A percentile compares a stretch with the other conserved stretches of the same genome.
Evolutionary conservation across 2,113 vertebrate genomes (phyloP).

Genomic region (Neomonachus schauinslandi): DNA sequence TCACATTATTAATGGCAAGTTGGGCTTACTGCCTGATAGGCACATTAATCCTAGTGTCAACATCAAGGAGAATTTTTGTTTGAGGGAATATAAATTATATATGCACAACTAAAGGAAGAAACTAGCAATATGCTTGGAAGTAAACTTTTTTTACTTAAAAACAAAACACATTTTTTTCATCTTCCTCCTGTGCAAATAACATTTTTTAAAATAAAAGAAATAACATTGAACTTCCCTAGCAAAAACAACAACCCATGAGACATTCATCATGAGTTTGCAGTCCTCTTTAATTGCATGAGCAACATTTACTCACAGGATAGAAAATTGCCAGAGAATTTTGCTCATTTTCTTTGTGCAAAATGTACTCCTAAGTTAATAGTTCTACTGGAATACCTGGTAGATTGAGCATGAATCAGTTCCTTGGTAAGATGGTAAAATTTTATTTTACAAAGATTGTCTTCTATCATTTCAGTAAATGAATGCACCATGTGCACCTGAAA

Average conservation of each 20-base stretch:
- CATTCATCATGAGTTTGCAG: background rate
- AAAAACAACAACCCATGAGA: background rate
- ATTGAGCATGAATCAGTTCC: background rate
- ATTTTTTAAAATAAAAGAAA: background rate
- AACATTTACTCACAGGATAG: background rate
- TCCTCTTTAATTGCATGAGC: background rate
- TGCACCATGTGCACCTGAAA: background rate
- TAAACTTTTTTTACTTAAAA: background rate
- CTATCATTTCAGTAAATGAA: background rate
- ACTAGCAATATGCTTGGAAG: background rate
- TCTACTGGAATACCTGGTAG: background rate
- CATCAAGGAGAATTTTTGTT: constrained; percentile 60
- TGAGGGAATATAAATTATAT: constrained; percentile 59
- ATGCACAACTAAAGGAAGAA: constrained; percentile 2
- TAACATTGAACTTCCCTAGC: background rate
- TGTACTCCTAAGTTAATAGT: background rate
- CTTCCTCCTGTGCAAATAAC: background rate
- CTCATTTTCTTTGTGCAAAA: constrained; percentile 21
- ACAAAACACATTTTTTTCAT: background rate
- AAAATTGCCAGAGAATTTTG: background rate
- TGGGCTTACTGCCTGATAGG: constrained; percentile 17
- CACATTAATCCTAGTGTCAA: constrained; percentile 54
- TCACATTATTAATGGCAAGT: constrained; percentile 43
- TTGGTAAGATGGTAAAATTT: background rate
- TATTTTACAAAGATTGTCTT: background rate